Percentiles rank a stretch among this genome's conserved stretches.
Evolutionary conservation across 2,888 invertebrate species (phyloP).

Genomic region (Dryococelus australis): DNA sequence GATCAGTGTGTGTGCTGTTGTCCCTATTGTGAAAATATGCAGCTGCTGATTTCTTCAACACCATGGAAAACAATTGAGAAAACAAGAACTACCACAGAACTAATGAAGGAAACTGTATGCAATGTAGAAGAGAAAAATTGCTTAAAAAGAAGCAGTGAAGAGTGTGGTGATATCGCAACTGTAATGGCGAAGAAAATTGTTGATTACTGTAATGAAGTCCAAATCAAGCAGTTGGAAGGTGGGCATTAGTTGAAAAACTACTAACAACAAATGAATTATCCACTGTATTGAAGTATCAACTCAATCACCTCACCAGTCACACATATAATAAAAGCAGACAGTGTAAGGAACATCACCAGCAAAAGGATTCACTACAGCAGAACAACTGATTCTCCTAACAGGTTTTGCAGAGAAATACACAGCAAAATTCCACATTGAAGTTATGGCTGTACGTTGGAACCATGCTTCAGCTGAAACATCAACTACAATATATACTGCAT

Average conservation of each 20-base stretch:
- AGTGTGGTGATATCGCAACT: background rate
- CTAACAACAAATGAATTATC: background rate
- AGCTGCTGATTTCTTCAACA: background rate
- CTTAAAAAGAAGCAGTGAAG: background rate
- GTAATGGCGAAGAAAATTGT: background rate
- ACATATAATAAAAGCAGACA: background rate
- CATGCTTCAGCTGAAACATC: background rate
- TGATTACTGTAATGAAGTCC: background rate
- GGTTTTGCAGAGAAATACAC: background rate
- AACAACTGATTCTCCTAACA: background rate
- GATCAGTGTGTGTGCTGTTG: constrained; percentile 4
- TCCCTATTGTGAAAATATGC: constrained; percentile 5
- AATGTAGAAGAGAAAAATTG: background rate
- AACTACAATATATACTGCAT: background rate
- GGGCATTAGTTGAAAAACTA: background rate
- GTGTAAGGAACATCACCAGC: background rate
- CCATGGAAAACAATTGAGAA: background rate
- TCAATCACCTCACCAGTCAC: background rate
- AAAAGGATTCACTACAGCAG: constrained; percentile 11
- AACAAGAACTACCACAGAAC: background rate
- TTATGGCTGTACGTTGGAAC: too few relatives aligned
- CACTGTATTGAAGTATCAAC: background rate
- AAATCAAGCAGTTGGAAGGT: background rate
- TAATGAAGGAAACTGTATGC: background rate
- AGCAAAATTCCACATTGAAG: background rate